phyloP scores from a whole-genome alignment of 1,140 invertebrate species.

The Hermetia illucens region DNA sequence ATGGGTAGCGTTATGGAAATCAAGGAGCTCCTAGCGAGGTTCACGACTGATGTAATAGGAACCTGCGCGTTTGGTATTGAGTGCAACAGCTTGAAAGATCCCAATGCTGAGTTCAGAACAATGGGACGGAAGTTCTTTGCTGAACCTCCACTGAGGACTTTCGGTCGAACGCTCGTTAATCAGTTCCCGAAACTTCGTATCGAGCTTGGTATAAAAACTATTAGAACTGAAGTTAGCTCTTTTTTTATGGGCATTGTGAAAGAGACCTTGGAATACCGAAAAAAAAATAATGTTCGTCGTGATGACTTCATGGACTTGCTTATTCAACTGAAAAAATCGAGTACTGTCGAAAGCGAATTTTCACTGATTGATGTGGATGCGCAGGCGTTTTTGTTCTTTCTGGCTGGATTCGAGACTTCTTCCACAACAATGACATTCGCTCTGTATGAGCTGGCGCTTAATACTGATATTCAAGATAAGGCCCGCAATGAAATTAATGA shows the following conservation, averaged over 20 bases:
- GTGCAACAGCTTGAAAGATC: too few species aligned
- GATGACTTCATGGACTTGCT: constrained; percentile 21
- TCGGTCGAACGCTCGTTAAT: background rate
- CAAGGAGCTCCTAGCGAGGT: background rate
- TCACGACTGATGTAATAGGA: too few species aligned
- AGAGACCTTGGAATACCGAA: constrained; percentile 17
- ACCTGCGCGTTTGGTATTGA: constrained; percentile 31
- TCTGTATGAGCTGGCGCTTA: constrained; percentile 33
- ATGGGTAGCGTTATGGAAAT: background rate
- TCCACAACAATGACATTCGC: constrained; percentile 34
- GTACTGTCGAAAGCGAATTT: constrained; percentile 2
- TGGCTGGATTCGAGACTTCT: too few species aligned
- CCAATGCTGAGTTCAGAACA: background rate
- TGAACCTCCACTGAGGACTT: background rate
- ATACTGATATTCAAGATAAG: constrained; percentile 35
- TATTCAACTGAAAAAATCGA: constrained; percentile 22
- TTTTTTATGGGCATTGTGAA: constrained; percentile 18
- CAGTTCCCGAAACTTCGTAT: background rate
- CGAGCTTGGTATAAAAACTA: background rate
- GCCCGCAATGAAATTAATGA: constrained; percentile 33
- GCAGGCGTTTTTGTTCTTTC: too few species aligned
- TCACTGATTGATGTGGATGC: too few species aligned
- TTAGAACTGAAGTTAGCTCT: constrained; percentile 9
- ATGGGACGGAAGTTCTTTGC: background rate
- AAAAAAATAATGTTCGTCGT: constrained; percentile 15